Percentiles rank a stretch among this genome's conserved stretches.
These are phyloP conservation scores for Balearica regulorum DNA, from an alignment of 2,797 vertebrate genomes.

Conservation along the genomic window DNA sequence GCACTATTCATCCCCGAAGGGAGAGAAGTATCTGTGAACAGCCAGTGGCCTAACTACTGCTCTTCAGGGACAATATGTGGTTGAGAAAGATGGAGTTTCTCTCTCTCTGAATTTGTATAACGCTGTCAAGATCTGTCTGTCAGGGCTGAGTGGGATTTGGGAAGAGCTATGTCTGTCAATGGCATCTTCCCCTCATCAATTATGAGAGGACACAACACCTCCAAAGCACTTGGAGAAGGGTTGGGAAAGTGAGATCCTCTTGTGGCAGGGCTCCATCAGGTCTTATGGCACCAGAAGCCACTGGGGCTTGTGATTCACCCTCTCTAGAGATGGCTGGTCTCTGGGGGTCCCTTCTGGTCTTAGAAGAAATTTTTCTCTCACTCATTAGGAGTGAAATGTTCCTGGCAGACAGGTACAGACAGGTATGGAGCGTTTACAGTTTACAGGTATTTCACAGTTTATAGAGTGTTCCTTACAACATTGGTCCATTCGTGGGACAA, in stretches of 20 bases:
- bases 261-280: not conserved
- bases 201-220: not conserved
- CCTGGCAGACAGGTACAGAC: not conserved
- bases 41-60: not conserved
- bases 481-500: not conserved
- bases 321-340: not conserved
- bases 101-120: not conserved
- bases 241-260: not conserved
- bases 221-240: not conserved
- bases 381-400: not conserved
- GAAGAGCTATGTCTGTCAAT: not conserved
- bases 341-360: not conserved
- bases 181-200: not conserved
- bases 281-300: not conserved
- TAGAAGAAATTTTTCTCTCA: not conserved
- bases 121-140: not conserved
- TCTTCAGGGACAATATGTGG: not conserved
- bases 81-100: not conserved
- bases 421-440: too few relatives aligned
- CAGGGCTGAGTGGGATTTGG: not conserved
- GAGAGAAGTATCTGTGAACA: not conserved
- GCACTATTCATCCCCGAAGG: not conserved
- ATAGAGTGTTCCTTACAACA: not conserved
- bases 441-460: not conserved
- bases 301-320: not conserved